Conservation (phyloP, 2,113 vertebrate species). For the Gnathonemus longibarbis region DNA sequence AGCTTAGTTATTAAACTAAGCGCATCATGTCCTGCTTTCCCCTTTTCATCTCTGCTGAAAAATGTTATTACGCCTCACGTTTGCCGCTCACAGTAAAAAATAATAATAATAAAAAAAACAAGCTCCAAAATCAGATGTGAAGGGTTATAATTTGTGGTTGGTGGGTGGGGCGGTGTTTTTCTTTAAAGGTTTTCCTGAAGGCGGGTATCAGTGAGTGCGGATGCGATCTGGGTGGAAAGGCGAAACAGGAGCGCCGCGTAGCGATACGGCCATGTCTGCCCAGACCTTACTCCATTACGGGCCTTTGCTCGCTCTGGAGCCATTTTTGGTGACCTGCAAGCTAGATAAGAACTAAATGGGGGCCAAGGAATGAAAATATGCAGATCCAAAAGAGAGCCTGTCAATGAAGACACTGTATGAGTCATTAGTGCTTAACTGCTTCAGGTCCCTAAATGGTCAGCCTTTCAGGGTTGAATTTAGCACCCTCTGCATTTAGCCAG, state of each 20-base stretch:
- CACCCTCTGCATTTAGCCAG: background rate
- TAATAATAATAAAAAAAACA: background rate
- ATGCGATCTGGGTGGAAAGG: background rate
- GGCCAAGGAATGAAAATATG: background rate
- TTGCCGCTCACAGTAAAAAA: background rate
- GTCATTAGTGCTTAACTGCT: background rate
- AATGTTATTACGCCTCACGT: background rate
- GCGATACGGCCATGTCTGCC: background rate
- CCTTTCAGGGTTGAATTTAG: background rate
- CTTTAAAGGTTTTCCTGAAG: conserved; percentile 8
- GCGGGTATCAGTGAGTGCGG: background rate
- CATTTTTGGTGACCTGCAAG: background rate
- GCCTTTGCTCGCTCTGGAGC: background rate
- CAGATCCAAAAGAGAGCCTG: background rate
- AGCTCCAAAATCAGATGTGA: background rate
- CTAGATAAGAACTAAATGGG: background rate
- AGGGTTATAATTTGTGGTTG: conserved; percentile 19
- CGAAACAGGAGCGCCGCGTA: background rate
- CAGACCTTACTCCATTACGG: background rate
- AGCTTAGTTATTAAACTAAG: background rate
- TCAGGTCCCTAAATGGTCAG: conserved; percentile 20
- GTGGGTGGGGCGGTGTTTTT: conserved; percentile 25
- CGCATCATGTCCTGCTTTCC: background rate
- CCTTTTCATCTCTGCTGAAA: conserved; percentile 1
- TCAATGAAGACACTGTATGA: background rate